A percentile compares a stretch with the other conserved stretches of the same genome.
phyloP scores from a whole-genome alignment of 2,113 vertebrate genomes.

The Centropristis striata region DNA sequence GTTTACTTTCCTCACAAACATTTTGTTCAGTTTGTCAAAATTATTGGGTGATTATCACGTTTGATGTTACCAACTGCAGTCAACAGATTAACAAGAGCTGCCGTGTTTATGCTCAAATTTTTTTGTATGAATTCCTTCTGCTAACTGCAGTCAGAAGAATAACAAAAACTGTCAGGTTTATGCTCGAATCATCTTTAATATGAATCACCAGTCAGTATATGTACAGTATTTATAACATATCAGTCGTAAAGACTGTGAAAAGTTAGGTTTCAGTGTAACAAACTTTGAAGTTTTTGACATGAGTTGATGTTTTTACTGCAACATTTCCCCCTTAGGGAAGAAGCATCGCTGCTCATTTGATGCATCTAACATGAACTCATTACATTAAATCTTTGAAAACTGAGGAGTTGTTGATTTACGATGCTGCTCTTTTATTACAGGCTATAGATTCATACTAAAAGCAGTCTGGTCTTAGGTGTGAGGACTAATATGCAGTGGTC shows the following conservation, averaged over 20 bases:
- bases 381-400: not conserved
- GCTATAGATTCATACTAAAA: not conserved
- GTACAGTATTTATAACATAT: not conserved
- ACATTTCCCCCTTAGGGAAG: not conserved
- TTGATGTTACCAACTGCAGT: conserved; percentile 1
- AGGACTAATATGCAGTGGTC: not conserved
- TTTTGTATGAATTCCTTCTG: not conserved
- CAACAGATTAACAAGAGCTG: not conserved
- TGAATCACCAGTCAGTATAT: not conserved
- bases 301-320: not conserved
- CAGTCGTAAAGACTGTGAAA: conserved; percentile 4
- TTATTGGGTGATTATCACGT: not conserved
- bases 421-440: conserved; percentile 1
- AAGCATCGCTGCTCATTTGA: conserved; percentile 14
- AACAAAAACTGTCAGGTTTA: not conserved
- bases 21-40: not conserved
- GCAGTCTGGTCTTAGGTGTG: not conserved
- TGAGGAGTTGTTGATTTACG: not conserved
- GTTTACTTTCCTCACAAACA: conserved; percentile 6
- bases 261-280: not conserved
- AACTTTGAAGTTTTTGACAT: conserved; percentile 17
- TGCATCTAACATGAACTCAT: conserved; percentile 4
- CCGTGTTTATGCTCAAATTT: not conserved
- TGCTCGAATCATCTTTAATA: not conserved
- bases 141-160: not conserved